Evolutionary conservation across 2,113 vertebrate species (phyloP), one percentile per base, ranked within the genome.

Genomic region (Chlorodrepanis virens): DNA sequence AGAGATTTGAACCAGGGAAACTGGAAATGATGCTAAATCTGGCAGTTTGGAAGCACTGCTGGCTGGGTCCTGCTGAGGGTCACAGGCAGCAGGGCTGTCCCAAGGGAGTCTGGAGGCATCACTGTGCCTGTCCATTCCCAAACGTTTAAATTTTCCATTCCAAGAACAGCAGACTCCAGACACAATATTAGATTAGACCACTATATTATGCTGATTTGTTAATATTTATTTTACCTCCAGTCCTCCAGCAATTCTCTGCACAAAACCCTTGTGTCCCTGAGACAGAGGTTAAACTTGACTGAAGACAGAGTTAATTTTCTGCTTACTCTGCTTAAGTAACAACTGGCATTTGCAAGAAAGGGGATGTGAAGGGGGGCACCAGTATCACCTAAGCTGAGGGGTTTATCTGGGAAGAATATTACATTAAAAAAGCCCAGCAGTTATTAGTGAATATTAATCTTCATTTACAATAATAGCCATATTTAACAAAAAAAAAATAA

Each of bases 381-480:
- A 40, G 28, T 2, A 39, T 37, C 68, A 53, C 39, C 27, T 69
- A 65, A 72, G 29, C 13, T 76, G 68, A 82, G 33, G n/a, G 27
- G 2, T 72, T 89, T 88, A 85, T 85, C 88, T 96, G 68, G 77
- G 65, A 35, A 83, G 81, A 78, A 81, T 63, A 83, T 79, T 78
- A 65, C 56, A 79, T 40, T 86, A 79, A 57, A 90, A 68, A 54
- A 91, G 33, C 16, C 72, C 64, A 49, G 31, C 20, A 96, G 83
- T 77, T 88, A 94, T 92, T 90, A 96, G 69, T 65, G 64, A 94
- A 95, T 96, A 79, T 74, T 91, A 97, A 95, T 76, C 60, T 83
- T 60, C 82, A 97, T 95, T 90, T 97, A 94, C 39, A 97, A 94
- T 94, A 97, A 94, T 94, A 89, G 83, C 31, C 83, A 93, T 83